Evolutionary conservation across 92 coral and sea anemone species (phyloP).

Genomic region (Bergia sp.): DNA sequence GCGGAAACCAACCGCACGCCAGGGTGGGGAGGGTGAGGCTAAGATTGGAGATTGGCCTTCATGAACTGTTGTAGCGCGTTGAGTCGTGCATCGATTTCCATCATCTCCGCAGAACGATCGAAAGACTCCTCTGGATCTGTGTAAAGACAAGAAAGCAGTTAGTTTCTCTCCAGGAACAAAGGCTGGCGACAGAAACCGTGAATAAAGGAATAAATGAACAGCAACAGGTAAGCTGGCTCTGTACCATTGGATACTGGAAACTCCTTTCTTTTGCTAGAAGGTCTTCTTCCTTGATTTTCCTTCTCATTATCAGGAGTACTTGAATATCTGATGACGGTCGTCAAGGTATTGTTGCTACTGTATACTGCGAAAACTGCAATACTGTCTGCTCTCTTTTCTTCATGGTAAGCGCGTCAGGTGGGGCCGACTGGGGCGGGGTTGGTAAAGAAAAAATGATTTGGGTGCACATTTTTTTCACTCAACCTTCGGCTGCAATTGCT

Average conservation of each 20-base stretch:
- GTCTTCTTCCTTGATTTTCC: constrained; percentile 1
- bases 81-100: constrained; percentile 96
- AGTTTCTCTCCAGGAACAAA: neutral
- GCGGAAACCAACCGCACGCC: neutral
- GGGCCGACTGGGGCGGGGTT: too few relatives aligned
- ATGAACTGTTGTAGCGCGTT: constrained; percentile 94
- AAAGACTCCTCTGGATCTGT: constrained; percentile 69
- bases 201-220: neutral
- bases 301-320: constrained; percentile 84
- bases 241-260: constrained; percentile 15
- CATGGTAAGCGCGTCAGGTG: too few relatives aligned
- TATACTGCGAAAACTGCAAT: neutral
- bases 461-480: too few relatives aligned
- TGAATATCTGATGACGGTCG: constrained; percentile 73
- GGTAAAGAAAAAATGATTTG: too few relatives aligned
- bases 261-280: constrained; percentile 7
- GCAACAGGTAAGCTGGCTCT: neutral
- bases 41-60: constrained; percentile 90
- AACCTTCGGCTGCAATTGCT: too few relatives aligned
- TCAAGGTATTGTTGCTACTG: neutral
- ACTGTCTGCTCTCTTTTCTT: neutral
- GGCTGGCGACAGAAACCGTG: neutral
- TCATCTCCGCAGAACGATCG: constrained; percentile 95
- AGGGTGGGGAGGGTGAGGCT: neutral
- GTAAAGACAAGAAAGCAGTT: neutral